Conservation (phyloP, 1,140 invertebrate genomes). For the Microplitis mediator region DNA sequence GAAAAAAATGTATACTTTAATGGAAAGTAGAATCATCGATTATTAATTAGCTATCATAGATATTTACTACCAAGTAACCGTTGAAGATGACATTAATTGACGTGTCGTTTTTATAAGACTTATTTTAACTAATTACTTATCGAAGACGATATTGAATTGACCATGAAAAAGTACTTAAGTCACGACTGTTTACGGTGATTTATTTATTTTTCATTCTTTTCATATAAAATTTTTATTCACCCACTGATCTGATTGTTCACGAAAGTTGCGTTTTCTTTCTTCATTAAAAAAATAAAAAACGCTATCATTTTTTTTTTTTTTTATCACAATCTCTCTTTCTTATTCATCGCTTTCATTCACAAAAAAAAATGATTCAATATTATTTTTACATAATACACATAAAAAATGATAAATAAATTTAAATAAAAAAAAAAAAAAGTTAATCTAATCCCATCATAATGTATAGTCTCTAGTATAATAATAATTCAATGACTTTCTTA, state of each 20-base stretch:
- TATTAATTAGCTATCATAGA: too few relatives aligned
- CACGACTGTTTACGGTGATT: neutral
- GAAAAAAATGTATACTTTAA: too few relatives aligned
- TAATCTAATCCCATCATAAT: too few relatives aligned
- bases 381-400: too few relatives aligned
- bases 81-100: neutral
- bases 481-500: too few relatives aligned
- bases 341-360: neutral
- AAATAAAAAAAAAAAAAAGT: too few relatives aligned
- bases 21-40: too few relatives aligned
- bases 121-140: neutral
- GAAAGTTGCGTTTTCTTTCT: constrained; percentile 25
- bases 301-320: constrained; percentile 16
- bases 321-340: neutral
- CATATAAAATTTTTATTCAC: constrained; percentile 19
- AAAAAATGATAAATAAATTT: too few relatives aligned
- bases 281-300: constrained; percentile 20
- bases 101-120: neutral
- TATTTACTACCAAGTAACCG: neutral
- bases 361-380: neutral
- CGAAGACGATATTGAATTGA: neutral
- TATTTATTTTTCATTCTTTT: constrained; percentile 3
- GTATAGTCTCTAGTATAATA: too few relatives aligned
- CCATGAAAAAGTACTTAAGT: neutral
- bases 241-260: constrained; percentile 30